These are phyloP conservation scores for Epinephelus lanceolatus DNA, from an alignment of 2,113 vertebrate species.

Conservation along the genomic window DNA sequence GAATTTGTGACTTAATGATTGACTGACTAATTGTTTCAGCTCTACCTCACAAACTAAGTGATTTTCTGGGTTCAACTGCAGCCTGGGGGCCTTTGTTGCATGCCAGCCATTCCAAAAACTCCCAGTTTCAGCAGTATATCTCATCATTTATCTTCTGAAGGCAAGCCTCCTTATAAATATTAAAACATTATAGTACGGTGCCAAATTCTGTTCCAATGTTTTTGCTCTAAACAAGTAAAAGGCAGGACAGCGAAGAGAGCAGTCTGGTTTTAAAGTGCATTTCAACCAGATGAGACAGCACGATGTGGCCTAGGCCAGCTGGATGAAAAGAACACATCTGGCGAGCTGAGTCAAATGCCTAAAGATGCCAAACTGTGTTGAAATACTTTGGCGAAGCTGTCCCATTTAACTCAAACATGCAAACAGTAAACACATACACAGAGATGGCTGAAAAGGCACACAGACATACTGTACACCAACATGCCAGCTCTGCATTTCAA, in stretches of 20 bases:
- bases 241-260: background rate
- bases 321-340: conserved; percentile 72
- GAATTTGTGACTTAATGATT: background rate
- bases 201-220: background rate
- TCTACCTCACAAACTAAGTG: background rate
- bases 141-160: background rate
- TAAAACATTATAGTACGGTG: background rate
- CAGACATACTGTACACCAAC: background rate
- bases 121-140: background rate
- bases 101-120: background rate
- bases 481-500: conserved; percentile 21
- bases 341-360: conserved; percentile 39
- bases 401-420: conserved; percentile 20
- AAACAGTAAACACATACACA: conserved; percentile 36
- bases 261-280: conserved; percentile 44
- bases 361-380: conserved; percentile 53
- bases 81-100: background rate
- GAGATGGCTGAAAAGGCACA: background rate
- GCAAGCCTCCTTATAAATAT: background rate
- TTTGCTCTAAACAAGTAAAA: conserved; percentile 13
- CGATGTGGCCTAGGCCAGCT: conserved; percentile 51
- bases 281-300: conserved; percentile 67
- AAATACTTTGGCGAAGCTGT: conserved; percentile 46
- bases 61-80: conserved; percentile 5
- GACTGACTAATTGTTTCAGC: background rate